Evolutionary conservation across 2,113 vertebrate genomes (phyloP).

Genomic region (Pontoporia blainvillei): DNA sequence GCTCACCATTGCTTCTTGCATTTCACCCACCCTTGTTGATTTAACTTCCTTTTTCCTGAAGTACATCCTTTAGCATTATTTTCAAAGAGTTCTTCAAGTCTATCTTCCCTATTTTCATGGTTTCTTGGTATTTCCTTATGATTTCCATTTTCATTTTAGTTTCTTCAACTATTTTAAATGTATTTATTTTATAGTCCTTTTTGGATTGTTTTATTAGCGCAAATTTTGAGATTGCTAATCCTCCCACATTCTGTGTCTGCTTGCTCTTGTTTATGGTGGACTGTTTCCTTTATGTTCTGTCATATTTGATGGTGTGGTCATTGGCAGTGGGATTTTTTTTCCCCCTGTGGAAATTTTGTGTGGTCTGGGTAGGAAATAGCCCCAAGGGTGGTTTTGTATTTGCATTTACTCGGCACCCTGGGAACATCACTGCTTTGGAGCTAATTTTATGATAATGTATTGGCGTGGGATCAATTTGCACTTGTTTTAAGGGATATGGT

Average conservation of each 20-base stretch:
- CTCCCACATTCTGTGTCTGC: background rate
- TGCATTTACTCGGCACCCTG: background rate
- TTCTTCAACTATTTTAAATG: background rate
- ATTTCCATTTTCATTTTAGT: background rate
- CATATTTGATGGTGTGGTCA: background rate
- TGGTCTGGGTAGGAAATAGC: background rate
- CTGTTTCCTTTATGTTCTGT: background rate
- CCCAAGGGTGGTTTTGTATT: background rate
- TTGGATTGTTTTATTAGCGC: background rate
- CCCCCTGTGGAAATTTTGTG: background rate
- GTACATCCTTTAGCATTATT: background rate
- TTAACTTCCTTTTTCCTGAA: background rate
- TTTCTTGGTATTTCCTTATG: background rate
- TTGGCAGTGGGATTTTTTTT: background rate
- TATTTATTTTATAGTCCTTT: background rate
- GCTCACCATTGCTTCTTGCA: background rate
- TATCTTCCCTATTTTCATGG: background rate
- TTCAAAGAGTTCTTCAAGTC: background rate
- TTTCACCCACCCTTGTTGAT: background rate
- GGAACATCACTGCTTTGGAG: background rate
- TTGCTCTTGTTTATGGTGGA: background rate
- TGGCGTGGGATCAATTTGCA: background rate
- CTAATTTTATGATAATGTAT: background rate
- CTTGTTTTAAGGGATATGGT: background rate
- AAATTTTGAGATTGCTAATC: background rate